Base-by-base conservation (phyloP, 2,888 invertebrate species). In the Cecidostiba fungosa region DNA sequence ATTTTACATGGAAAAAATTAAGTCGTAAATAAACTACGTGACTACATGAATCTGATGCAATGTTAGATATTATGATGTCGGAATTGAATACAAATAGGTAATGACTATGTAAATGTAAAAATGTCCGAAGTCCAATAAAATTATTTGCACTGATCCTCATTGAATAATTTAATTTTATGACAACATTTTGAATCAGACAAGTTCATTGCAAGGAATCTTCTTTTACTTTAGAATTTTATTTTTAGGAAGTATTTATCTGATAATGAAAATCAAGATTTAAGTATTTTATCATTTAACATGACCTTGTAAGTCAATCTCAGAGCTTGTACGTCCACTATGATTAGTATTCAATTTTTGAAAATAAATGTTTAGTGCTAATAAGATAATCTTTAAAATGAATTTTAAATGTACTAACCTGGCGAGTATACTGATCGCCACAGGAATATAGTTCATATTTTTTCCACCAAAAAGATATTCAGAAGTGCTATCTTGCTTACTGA, bases 381-480 rank as follows among this genome's bases (percentile, higher is more conserved):
- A 1, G 19, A 16, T 50, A 50, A 16, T 19, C 2, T 73, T 73
- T n/a, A 43, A 4, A 73, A 39, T 12, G 10, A 19, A 12, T 43
- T 29, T 5, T 0, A 23, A 72, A 19, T n/a, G 8, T 54, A 84
- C 77, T 6, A 43, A 96, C 96, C 96, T 96, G 8, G 97, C 96
- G 88, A 96, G 95, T 14, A 97, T 94, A 32, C 96, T 97, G 92
- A 97, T 94, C 0, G 96, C 95, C 78, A 97, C 95, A 0, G 97
- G 97, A 89, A 97, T 94, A 16, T 95, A 94, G 12, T 95, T 95
- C 96, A 97, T 96, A 89, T 95, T 95, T 91, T 96, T 96, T 14
- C 96, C 96, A 32, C 96, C 97, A 92, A 96, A 95, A 36, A 97
- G 92, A 92, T 97, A 97, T 79, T 97, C 97, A 12, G 94, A 93